These are phyloP conservation scores for Perdita meconis DNA, from an alignment of 2,888 invertebrate species.

Conservation along the genomic window DNA sequence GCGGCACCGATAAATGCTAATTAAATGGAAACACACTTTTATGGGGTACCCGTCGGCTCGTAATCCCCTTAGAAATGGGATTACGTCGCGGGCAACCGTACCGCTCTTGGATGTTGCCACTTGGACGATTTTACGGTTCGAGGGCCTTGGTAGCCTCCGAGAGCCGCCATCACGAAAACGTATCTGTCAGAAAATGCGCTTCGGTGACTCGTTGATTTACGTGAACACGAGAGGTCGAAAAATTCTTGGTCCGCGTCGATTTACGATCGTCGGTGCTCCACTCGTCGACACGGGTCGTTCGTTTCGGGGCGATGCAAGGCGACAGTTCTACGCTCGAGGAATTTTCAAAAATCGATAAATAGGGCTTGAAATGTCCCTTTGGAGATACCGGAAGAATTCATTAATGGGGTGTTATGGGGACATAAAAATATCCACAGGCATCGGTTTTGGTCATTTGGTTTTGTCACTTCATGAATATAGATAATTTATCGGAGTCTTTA, in stretches of 20 bases:
- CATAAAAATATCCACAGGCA: neutral
- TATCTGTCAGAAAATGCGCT: neutral
- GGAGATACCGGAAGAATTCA: neutral
- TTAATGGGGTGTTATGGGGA: neutral
- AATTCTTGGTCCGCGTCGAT: constrained; percentile 12
- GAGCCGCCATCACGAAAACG: neutral
- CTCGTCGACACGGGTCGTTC: constrained; percentile 13
- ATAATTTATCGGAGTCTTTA: too few species aligned
- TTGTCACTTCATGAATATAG: too few species aligned
- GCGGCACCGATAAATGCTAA: constrained; percentile 68
- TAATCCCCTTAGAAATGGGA: constrained; percentile 61
- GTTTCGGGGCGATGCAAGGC: too few species aligned
- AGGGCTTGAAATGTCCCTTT: neutral
- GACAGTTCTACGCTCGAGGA: constrained; percentile 18
- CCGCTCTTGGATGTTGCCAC: constrained; percentile 1
- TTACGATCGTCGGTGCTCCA: constrained; percentile 29
- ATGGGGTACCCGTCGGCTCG: constrained; percentile 39
- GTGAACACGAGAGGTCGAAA: neutral
- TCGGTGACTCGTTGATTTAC: neutral
- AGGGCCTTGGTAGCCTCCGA: neutral
- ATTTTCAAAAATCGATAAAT: constrained; percentile 25
- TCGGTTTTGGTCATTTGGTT: too few species aligned
- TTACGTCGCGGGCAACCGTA: constrained; percentile 46
- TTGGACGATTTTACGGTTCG: constrained; percentile 1
- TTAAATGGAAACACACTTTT: constrained; percentile 69